Evolutionary conservation across 2,888 invertebrate genomes (phyloP), one percentile per base, ranked within the genome.

Genomic region (Cryptus viduatorius): DNA sequence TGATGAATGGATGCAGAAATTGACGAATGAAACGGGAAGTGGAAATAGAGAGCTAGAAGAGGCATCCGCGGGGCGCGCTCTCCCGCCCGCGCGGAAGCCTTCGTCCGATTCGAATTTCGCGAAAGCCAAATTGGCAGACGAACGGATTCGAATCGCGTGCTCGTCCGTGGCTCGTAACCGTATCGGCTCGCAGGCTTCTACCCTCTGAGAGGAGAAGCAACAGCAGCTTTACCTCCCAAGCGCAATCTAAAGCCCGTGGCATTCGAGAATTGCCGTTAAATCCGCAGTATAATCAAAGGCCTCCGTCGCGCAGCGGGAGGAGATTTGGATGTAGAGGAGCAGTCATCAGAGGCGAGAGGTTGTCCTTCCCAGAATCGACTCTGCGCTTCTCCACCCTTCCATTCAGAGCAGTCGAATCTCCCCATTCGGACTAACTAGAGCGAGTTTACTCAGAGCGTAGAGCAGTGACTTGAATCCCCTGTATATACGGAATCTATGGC

Each of bases 271-370:
- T 85, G 84, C 87, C 86, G 89, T 90, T 89, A 89, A 90, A 90
- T 90, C 88, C 87, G 87, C 82, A 86, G 89, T 90, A 65, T 76
- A 91, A 91, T 91, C 91, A 91, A 90, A 90, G 86, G 89, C 88
- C 86, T 61, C 68, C 71, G 80, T 69, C 77, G 80, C 77, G 80
- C 59, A 46, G 71, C 73, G 65, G 59, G 68, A 65, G 61, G 19
- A 73, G 79, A 78, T 16, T 46, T 37, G 37, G 37, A 7, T 71
- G 37, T n/a, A 50, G 65, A 68, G 44, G 56, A 56, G 48, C 37
- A 46, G 64, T 42, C 10, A 68, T 59, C 48, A 67, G 31, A 29
- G 12, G 61, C 44, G 61, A n/a, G 46, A 68, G 42, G 37, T 42
- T 77, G 68, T 37, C 5, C 59, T 78, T 29, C 37, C 50, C 46